These are phyloP conservation scores for Leptinotarsa undecemlineata DNA, from an alignment of 1,140 invertebrate genomes.

Conservation along the genomic window DNA sequence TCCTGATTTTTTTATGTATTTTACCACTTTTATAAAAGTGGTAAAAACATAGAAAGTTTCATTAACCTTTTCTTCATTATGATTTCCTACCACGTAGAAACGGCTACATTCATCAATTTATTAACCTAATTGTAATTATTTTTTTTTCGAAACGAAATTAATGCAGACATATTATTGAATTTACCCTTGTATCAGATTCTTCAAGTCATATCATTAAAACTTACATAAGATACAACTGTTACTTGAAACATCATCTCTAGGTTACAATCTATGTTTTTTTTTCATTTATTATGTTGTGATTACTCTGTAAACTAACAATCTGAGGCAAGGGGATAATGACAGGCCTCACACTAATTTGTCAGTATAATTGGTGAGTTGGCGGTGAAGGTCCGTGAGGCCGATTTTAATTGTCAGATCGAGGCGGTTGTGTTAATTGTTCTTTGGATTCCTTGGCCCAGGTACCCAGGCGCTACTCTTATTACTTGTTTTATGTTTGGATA, in stretches of 20 bases:
- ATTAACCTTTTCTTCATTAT: no score
- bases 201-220: no score
- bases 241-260: background rate
- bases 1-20: no score
- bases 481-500: no score
- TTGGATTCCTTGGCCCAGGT: background rate
- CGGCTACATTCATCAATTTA: no score
- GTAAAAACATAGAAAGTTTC: no score
- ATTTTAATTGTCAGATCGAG: constrained; percentile 3
- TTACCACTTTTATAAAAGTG: no score
- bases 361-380: constrained; percentile 5
- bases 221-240: background rate
- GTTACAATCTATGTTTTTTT: background rate
- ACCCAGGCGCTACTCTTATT: background rate
- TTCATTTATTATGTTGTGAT: background rate
- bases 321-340: background rate
- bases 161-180: no score
- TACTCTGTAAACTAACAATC: background rate
- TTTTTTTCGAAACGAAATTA: no score
- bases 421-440: constrained; percentile 2
- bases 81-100: no score
- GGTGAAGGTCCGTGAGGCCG: background rate
- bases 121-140: no score
- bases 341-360: constrained; percentile 5
- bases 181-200: no score